A percentile compares a stretch with the other conserved stretches of the same genome.
Evolutionary conservation across 64 coral and sea anemone species (phyloP).

Genomic region (Astreopora myriophthalma): DNA sequence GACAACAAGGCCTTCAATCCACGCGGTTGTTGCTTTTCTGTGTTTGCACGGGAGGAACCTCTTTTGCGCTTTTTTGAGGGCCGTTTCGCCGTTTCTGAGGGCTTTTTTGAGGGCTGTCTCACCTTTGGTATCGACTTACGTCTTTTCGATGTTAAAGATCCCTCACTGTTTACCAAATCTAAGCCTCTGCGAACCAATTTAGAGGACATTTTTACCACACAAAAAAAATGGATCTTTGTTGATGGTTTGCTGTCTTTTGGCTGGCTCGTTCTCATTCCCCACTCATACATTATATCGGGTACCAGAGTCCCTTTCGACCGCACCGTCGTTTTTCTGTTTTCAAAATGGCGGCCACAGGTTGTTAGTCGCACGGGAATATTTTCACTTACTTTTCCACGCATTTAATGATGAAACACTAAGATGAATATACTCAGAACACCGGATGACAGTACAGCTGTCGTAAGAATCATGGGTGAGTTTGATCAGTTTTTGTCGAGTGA

Average conservation of each 20-base stretch:
- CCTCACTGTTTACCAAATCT: conserved; percentile 57
- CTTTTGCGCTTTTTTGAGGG: not conserved
- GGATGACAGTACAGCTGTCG: conserved; percentile 91
- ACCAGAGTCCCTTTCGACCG: not conserved
- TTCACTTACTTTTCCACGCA: not conserved
- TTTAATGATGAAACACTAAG: not conserved
- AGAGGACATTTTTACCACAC: conserved; percentile 61
- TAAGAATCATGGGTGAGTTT: conserved; percentile 92
- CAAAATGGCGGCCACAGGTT: conserved; percentile 57
- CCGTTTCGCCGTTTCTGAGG: conserved; percentile 22
- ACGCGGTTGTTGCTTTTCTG: not conserved
- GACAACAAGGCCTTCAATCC: not conserved
- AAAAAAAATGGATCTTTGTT: not conserved
- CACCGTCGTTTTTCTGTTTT: not conserved
- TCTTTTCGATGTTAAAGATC: not conserved
- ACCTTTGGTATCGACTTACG: not conserved
- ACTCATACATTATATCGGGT: too few species aligned
- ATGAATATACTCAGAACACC: conserved; percentile 95
- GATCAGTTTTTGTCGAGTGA: conserved; percentile 82
- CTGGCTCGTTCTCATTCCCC: not conserved
- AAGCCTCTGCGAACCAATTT: conserved; percentile 87
- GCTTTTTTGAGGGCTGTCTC: not conserved
- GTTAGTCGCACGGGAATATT: not conserved
- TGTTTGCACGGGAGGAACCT: not conserved
- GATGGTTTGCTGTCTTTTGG: not conserved